phyloP scores from a whole-genome alignment of 2,888 invertebrate species.

The Operophtera brumata region DNA sequence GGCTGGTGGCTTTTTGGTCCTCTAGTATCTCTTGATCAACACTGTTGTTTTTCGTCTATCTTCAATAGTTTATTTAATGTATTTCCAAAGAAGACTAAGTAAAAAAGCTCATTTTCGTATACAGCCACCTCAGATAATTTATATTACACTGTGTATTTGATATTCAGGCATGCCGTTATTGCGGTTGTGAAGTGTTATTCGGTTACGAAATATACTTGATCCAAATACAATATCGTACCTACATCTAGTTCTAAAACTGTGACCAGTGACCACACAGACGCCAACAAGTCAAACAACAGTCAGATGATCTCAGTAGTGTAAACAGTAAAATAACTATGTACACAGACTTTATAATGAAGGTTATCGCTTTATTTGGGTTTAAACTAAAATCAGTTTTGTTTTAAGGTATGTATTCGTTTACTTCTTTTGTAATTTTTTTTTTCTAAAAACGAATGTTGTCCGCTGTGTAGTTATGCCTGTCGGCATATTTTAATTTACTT shows the following conservation, averaged over 20 bases:
- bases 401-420: too few species aligned
- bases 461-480: not conserved
- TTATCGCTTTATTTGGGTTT: conserved; percentile 1
- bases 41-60: too few species aligned
- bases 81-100: too few species aligned
- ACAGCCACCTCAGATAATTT: conserved; percentile 8
- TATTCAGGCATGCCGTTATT: conserved; percentile 24
- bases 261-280: not conserved
- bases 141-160: conserved; percentile 14
- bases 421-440: not conserved
- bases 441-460: not conserved
- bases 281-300: conserved; percentile 22
- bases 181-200: conserved; percentile 21
- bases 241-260: conserved; percentile 7
- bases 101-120: not conserved
- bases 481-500: conserved; percentile 3
- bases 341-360: conserved; percentile 19
- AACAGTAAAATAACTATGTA: conserved; percentile 29
- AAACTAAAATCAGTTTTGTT: not conserved
- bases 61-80: too few species aligned
- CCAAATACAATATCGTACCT: not conserved
- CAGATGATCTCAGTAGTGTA: conserved; percentile 44
- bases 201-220: conserved; percentile 24
- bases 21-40: too few species aligned
- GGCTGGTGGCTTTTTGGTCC: too few species aligned